Evolutionary conservation across 2,888 invertebrate species (phyloP), one percentile per base, ranked within the genome.

Genomic region (Emesis furor): DNA sequence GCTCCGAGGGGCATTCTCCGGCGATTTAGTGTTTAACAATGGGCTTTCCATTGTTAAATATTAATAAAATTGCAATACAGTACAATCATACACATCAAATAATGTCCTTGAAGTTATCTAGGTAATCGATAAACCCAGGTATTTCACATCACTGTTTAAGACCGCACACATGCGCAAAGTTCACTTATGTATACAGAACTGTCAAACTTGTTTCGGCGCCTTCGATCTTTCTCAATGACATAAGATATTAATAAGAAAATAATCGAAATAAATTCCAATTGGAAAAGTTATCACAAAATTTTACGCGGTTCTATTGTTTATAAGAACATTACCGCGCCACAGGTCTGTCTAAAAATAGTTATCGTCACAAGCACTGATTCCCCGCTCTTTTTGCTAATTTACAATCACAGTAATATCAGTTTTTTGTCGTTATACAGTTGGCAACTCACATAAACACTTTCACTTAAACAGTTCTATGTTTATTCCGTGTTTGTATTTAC

Each of bases 181-280:
- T 73, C 86, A 73, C 85, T 88, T 89, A 85, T 93, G 95, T 94
- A 93, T 95, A 92, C 89, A 89, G 95, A 96, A 94, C 94, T 96
- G 96, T 96, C 96, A 96, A 96, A 96, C 96, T 91, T 90, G 96
- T 96, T 96, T 94, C 90, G 94, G 95, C 95, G 94, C 93, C 92
- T 91, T 92, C 90, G 81, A 86, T 91, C 87, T 89, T 81, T 82
- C 79, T 79, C 59, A 84, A 78, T 62, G 67, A 81, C 62, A 32
- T 67, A 67, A 72, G 59, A 76, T 76, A 81, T 42, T 71, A 76
- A 59, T 65, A 78, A 77, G 69, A 80, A 62, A 86, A 77, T 79
- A 67, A 35, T 72, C 73, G 32, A 73, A 71, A 24, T 67, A 71
- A 76, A 93, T 92, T 93, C 92, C 91, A 92, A 89, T 83, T 78